Evolutionary conservation across 2,113 vertebrate genomes (phyloP).

Genomic region (Isurus oxyrinchus): DNA sequence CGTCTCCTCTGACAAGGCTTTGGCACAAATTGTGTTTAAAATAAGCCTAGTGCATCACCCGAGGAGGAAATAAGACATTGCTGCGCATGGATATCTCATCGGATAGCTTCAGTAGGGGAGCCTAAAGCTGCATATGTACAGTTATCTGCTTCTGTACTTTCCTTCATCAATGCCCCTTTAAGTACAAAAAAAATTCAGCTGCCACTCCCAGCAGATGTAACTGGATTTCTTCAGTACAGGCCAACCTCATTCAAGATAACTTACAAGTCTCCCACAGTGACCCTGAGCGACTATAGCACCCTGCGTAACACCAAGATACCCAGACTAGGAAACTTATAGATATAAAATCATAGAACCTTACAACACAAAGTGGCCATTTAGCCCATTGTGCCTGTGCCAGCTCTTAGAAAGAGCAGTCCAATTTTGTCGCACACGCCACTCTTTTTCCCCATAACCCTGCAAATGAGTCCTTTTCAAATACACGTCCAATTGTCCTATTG

Average conservation of each 20-base stretch:
- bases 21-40: background rate
- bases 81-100: background rate
- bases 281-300: background rate
- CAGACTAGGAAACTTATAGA: background rate
- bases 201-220: background rate
- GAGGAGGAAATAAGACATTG: background rate
- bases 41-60: background rate
- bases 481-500: too few relatives aligned
- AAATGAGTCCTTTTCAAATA: too few relatives aligned
- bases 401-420: background rate
- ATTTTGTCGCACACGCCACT: background rate
- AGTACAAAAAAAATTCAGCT: background rate
- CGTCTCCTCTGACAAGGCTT: background rate
- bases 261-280: background rate
- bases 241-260: background rate
- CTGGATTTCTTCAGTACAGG: background rate
- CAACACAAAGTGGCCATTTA: too few relatives aligned
- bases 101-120: background rate
- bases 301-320: background rate
- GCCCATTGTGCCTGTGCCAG: too few relatives aligned
- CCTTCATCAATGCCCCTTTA: background rate
- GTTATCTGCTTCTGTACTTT: background rate
- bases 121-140: background rate
- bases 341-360: background rate
- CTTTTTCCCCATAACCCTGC: too few relatives aligned